Evolutionary conservation across 1,140 invertebrate genomes (phyloP).

Genomic region (Zelostemma sp.): DNA sequence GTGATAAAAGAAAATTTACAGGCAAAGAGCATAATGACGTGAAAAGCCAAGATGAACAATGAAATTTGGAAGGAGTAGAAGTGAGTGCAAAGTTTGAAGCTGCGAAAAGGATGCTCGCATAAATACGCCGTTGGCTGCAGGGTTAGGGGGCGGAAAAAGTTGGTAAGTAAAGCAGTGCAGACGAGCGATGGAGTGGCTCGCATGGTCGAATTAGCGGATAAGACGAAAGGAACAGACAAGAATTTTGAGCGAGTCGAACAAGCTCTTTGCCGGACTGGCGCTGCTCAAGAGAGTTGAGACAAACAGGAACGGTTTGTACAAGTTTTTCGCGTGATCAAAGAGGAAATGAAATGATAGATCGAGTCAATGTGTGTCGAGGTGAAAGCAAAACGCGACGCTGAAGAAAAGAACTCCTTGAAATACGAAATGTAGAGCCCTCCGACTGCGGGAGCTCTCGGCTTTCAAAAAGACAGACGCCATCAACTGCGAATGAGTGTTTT

Average conservation of each 20-base stretch:
- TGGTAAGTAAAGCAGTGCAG: not conserved
- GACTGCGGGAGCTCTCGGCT: too few relatives aligned
- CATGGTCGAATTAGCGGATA: slow-evolving; percentile 1
- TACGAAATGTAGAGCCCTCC: not conserved
- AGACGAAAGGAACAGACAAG: not conserved
- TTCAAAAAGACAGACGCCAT: not conserved
- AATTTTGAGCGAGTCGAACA: not conserved
- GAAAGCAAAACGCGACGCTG: not conserved
- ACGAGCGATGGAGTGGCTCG: not conserved
- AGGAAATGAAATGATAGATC: not conserved
- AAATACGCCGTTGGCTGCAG: not conserved
- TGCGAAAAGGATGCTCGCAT: not conserved
- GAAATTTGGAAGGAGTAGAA: not conserved
- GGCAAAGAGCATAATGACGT: not conserved
- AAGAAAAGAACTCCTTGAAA: not conserved
- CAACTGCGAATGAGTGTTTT: not conserved
- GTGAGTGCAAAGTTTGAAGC: slow-evolving; percentile 3
- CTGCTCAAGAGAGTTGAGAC: not conserved
- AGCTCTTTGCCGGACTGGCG: not conserved
- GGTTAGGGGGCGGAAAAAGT: not conserved
- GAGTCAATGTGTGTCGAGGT: not conserved
- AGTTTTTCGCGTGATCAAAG: not conserved
- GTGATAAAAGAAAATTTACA: slow-evolving; percentile 3
- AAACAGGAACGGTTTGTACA: not conserved
- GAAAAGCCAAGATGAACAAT: slow-evolving; percentile 2